Conservation (phyloP, 1,140 invertebrate genomes). For the Trinorchestia longiramus region DNA sequence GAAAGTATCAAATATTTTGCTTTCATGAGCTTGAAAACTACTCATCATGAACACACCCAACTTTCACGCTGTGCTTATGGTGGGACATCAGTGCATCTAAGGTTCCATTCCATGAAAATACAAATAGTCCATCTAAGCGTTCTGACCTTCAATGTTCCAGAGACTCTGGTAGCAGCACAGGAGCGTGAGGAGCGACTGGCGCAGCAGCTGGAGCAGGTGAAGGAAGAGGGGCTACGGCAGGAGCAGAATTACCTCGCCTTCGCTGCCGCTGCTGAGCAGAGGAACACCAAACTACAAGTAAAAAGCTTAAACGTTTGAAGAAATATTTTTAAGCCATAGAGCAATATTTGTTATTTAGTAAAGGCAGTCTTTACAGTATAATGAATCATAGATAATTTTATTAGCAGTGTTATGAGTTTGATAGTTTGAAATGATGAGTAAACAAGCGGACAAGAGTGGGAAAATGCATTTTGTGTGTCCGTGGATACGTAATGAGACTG, state of each 20-base stretch:
- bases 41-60: background rate
- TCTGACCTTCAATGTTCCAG: background rate
- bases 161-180: background rate
- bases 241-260: slow-evolving; percentile 20
- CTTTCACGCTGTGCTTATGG: background rate
- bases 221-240: background rate
- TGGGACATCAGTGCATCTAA: background rate
- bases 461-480: background rate
- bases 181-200: background rate
- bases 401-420: background rate
- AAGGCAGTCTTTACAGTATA: background rate
- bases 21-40: background rate
- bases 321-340: background rate
- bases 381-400: background rate
- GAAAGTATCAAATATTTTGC: background rate
- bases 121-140: background rate
- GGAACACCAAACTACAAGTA: slow-evolving; percentile 8
- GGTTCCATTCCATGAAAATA: background rate
- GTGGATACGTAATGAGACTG: background rate
- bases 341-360: background rate
- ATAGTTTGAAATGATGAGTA: background rate
- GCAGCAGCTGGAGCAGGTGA: background rate
- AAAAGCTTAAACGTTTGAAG: background rate
- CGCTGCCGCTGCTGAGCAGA: background rate
- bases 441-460: background rate